Evolutionary conservation across 2,888 invertebrate species (phyloP).

Genomic region (Himalopsyche kuldschensis): DNA sequence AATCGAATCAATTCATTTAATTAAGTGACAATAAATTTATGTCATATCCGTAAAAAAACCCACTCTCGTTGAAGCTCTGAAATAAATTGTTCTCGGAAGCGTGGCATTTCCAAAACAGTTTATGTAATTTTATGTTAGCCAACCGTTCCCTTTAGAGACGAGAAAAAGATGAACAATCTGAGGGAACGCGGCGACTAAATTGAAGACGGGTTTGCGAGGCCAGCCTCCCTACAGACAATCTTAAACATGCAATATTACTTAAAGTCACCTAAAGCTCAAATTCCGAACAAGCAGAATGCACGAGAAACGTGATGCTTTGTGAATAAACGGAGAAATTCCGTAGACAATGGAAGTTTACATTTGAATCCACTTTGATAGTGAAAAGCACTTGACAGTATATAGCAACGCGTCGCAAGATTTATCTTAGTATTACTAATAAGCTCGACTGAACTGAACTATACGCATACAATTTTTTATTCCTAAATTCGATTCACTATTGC

Average conservation of each 20-base stretch:
- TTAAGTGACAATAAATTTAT: neutral
- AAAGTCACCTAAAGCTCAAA: constrained; percentile 14
- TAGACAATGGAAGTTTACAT: neutral
- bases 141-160: neutral
- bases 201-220: neutral
- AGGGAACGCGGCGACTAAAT: neutral
- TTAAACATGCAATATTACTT: constrained; percentile 26
- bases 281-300: neutral
- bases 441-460: neutral
- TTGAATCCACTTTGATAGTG: constrained; percentile 2
- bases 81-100: neutral
- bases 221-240: neutral
- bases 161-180: neutral
- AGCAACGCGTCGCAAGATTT: neutral
- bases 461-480: too few relatives aligned
- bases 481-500: too few relatives aligned
- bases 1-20: too few relatives aligned
- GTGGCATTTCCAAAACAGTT: neutral
- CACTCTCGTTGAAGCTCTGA: neutral
- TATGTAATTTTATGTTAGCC: neutral
- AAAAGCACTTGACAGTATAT: neutral
- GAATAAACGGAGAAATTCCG: constrained; percentile 4
- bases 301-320: neutral
- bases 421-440: neutral
- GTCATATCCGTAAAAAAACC: neutral